Conservation (phyloP, 2,113 vertebrate genomes). For the Psophia crepitans region DNA sequence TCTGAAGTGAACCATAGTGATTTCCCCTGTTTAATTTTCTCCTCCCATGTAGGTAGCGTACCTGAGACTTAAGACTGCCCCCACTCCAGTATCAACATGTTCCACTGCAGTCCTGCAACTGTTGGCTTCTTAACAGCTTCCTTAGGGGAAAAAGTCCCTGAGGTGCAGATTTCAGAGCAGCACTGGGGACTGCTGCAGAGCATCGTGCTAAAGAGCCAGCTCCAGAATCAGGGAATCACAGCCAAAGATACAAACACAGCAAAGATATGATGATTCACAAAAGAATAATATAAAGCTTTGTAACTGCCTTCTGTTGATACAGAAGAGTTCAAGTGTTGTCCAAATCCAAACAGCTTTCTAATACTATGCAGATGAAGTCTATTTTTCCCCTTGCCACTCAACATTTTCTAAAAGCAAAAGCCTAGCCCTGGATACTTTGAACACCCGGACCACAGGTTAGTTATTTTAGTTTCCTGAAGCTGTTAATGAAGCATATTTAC, state of each 20-base stretch:
- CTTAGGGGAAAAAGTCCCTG: neutral
- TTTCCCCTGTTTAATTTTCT: neutral
- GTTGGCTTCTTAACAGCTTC: neutral
- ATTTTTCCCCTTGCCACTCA: neutral
- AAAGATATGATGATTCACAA: neutral
- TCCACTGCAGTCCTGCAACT: neutral
- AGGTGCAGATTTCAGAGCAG: neutral
- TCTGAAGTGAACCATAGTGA: neutral
- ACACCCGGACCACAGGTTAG: neutral
- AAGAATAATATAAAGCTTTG: neutral
- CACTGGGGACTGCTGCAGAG: neutral
- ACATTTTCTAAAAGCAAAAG: neutral
- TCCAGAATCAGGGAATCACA: neutral
- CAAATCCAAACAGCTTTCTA: neutral
- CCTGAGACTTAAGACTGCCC: neutral
- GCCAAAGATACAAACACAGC: no score
- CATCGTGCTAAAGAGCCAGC: neutral
- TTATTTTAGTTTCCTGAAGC: neutral
- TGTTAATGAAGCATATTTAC: neutral
- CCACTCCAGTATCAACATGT: neutral
- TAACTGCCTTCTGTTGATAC: neutral
- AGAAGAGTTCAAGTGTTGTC: neutral
- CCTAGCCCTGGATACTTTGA: neutral
- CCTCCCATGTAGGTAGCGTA: neutral
- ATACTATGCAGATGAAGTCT: neutral